Conservation (phyloP, 2,888 invertebrate genomes). For the Cephus pygmeus region DNA sequence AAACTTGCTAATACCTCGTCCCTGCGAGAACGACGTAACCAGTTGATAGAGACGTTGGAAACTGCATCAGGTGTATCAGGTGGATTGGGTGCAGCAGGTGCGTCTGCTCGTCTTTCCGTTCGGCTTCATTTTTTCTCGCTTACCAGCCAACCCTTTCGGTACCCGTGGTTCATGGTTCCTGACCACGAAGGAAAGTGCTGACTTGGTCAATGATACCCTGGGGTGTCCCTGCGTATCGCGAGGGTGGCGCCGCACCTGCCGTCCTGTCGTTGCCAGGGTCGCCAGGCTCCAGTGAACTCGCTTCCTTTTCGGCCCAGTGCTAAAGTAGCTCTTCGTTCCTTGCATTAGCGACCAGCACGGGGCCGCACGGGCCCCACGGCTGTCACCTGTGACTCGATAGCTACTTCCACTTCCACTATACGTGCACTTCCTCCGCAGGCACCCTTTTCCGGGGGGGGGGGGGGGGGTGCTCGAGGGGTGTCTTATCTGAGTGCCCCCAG, state of each 20-base stretch:
- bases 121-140: too few species aligned
- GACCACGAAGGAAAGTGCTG: too few species aligned
- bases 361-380: constrained; percentile 12
- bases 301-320: constrained; percentile 45
- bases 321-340: background rate
- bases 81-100: too few species aligned
- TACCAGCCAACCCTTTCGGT: too few species aligned
- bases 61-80: too few species aligned
- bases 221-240: background rate
- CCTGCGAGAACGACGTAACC: background rate
- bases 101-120: too few species aligned
- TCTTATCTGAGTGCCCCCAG: constrained; percentile 42
- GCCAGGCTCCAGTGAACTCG: constrained; percentile 57
- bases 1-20: background rate
- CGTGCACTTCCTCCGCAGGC: constrained; percentile 41
- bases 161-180: too few species aligned
- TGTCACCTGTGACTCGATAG: constrained; percentile 51
- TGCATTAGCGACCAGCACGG: background rate
- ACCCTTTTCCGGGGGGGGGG: constrained; percentile 45
- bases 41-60: too few species aligned
- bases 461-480: constrained; percentile 19
- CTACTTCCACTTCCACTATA: constrained; percentile 8
- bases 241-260: constrained; percentile 22
- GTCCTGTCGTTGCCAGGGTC: constrained; percentile 30
- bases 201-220: too few species aligned